Conservation (phyloP, 1,140 invertebrate genomes). For the Drosophila kohkoa region DNA sequence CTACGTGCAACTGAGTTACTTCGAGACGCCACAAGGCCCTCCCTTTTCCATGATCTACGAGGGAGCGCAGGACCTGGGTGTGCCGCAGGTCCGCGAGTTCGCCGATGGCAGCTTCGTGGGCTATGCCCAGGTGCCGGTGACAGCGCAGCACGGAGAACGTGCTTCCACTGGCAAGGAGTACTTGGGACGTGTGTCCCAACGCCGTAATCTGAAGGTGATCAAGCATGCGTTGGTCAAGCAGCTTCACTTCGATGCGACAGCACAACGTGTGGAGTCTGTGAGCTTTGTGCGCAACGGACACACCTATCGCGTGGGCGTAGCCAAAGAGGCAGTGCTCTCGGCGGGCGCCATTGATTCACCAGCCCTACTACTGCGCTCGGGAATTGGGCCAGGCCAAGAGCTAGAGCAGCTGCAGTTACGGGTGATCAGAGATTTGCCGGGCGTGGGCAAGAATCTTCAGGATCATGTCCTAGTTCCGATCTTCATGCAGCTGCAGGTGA, state of each 20-base stretch:
- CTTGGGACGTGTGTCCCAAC: conserved; percentile 66
- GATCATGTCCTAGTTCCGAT: conserved; percentile 85
- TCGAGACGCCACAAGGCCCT: conserved; percentile 69
- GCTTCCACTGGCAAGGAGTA: conserved; percentile 85
- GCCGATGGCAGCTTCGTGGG: conserved; percentile 85
- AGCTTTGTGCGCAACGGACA: conserved; percentile 73
- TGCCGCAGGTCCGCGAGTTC: conserved; percentile 45
- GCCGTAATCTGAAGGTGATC: conserved; percentile 89
- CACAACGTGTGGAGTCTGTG: conserved; percentile 62
- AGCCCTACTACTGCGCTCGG: conserved; percentile 86
- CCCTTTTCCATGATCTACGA: conserved; percentile 41
- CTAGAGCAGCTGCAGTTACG: conserved; percentile 85
- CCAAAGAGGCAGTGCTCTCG: conserved; percentile 87
- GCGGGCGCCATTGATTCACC: conserved; percentile 86
- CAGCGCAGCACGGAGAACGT: conserved; percentile 86
- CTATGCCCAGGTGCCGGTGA: conserved; percentile 85
- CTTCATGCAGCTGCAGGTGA: conserved; percentile 49
- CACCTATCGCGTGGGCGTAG: conserved; percentile 68
- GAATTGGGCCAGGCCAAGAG: conserved; percentile 85
- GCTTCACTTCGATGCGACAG: conserved; percentile 86
- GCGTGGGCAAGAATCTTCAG: conserved; percentile 88
- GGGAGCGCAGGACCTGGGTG: conserved; percentile 50
- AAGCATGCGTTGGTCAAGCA: conserved; percentile 87
- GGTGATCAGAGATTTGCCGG: conserved; percentile 85
- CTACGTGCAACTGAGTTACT: conserved; percentile 49